Conservation (phyloP, 2,113 vertebrate species). For the Spermophilus dauricus region DNA sequence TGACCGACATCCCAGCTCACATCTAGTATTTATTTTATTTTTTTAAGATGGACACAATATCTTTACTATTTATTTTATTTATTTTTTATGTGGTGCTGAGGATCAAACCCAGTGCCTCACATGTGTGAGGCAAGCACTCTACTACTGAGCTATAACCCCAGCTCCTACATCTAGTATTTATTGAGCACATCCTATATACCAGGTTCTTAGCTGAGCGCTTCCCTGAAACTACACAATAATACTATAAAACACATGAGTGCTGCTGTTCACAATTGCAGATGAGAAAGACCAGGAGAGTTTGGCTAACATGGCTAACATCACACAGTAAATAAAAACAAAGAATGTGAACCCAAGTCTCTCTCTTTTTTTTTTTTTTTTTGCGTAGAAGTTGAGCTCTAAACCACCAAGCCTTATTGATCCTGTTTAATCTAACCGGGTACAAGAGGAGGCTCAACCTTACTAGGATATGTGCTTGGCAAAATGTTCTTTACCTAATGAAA, state of each 20-base stretch:
- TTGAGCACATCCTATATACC: background rate
- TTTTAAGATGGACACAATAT: no score
- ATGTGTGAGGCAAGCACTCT: no score
- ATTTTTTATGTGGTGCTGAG: no score
- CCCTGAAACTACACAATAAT: background rate
- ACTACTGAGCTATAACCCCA: no score
- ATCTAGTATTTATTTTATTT: background rate
- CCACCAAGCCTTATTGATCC: no score
- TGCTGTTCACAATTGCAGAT: background rate
- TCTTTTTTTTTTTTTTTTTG: background rate
- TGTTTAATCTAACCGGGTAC: background rate
- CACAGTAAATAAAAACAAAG: background rate
- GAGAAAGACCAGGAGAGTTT: background rate
- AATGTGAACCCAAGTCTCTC: background rate
- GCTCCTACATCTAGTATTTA: background rate
- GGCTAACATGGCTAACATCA: background rate
- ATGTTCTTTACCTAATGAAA: background rate
- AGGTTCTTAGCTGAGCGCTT: background rate
- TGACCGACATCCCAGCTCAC: no score
- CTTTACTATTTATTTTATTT: no score
- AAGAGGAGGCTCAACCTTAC: background rate
- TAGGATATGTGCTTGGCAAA: background rate
- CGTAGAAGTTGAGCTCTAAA: background rate
- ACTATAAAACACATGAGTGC: background rate
- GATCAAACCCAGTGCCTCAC: no score